phyloP scores from a whole-genome alignment of 2,113 vertebrate genomes.

The Pygoscelis adeliae region DNA sequence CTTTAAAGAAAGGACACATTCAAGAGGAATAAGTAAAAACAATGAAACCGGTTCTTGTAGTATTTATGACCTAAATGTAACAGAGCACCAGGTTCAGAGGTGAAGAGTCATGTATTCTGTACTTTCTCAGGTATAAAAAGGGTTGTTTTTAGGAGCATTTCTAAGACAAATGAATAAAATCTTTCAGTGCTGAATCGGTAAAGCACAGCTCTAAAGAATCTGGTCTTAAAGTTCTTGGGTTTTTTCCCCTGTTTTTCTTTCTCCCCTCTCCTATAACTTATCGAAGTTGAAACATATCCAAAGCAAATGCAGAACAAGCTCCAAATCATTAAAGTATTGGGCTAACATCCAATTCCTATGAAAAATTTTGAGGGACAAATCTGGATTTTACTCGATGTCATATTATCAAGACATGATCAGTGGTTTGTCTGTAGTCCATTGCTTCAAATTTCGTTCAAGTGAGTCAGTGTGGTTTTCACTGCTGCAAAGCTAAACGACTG shows the following conservation, averaged over 20 bases:
- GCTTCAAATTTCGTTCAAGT: neutral
- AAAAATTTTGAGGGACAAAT: neutral
- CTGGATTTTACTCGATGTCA: neutral
- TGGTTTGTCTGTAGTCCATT: neutral
- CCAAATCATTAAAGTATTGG: neutral
- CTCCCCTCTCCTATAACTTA: neutral
- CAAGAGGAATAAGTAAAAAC: neutral
- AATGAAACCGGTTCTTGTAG: neutral
- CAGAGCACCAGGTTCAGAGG: neutral
- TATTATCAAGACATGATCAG: neutral
- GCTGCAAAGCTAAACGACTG: neutral
- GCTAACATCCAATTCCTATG: neutral
- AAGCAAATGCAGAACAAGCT: neutral
- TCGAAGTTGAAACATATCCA: neutral
- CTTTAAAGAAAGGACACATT: neutral
- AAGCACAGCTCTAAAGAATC: neutral
- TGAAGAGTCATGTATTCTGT: neutral
- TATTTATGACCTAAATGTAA: neutral
- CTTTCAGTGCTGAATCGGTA: neutral
- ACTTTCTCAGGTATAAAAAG: neutral
- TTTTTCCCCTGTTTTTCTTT: neutral
- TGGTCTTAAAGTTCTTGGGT: neutral
- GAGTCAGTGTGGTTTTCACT: neutral
- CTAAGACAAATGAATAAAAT: neutral
- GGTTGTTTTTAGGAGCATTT: neutral